Percentiles rank a stretch among this genome's conserved stretches.
These are phyloP conservation scores for Ciona savignyi DNA, from an alignment of 23 tunicate species.

Conservation along the genomic window DNA sequence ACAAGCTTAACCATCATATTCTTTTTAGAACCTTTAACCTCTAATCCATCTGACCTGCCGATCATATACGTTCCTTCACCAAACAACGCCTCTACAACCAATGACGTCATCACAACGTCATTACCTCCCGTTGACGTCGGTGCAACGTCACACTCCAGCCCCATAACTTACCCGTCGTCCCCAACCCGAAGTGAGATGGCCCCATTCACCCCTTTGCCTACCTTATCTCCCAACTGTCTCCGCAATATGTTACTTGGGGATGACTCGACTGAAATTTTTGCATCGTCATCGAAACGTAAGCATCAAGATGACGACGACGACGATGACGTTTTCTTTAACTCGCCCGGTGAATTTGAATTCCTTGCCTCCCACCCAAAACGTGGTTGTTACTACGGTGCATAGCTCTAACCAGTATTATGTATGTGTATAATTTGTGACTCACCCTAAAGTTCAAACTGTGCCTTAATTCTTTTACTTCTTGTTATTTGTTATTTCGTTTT, in stretches of 20 bases:
- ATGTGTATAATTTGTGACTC: background rate
- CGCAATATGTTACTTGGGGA: constrained; percentile 18
- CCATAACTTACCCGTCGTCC: background rate
- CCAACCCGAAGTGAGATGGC: background rate
- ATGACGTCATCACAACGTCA: background rate
- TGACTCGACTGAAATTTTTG: background rate
- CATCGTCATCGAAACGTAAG: constrained; percentile 5
- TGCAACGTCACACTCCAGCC: constrained; percentile 15
- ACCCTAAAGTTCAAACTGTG: constrained; percentile 1
- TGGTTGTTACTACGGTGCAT: constrained; percentile 2
- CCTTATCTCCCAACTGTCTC: constrained; percentile 24
- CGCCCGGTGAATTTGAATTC: constrained; percentile 20
- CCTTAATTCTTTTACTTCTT: background rate
- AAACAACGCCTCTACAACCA: background rate
- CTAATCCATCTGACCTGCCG: constrained; percentile 6
- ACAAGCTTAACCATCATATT: background rate
- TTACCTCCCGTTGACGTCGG: background rate
- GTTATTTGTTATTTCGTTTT: background rate
- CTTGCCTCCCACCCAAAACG: constrained; percentile 1
- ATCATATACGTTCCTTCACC: constrained; percentile 21
- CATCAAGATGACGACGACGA: constrained; percentile 26
- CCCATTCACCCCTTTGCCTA: constrained; percentile 7
- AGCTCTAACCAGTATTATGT: too few species aligned
- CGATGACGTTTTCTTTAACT: constrained; percentile 41
- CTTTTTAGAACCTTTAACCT: background rate